Evolutionary conservation across 1,140 invertebrate species (phyloP).

Genomic region (Choristoneura fumiferana): DNA sequence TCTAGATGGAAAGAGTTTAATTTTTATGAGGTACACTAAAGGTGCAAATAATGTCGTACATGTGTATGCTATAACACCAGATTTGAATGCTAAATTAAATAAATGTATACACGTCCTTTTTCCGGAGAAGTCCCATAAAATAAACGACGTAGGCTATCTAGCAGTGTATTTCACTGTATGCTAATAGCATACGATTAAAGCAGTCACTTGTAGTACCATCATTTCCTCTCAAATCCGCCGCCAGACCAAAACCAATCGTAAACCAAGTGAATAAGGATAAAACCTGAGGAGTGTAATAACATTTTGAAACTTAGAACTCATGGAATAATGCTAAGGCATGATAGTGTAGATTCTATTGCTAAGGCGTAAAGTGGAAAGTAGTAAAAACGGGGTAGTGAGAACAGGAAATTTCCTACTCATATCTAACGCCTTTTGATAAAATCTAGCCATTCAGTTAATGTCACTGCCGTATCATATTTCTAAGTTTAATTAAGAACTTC

Average conservation of each 20-base stretch:
- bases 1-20: too few species aligned
- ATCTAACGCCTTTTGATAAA: slow-evolving; percentile 6
- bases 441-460: slow-evolving; percentile 10
- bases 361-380: not conserved
- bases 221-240: too few species aligned
- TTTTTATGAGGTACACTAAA: too few species aligned
- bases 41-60: too few species aligned
- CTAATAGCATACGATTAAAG: too few species aligned
- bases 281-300: not conserved
- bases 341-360: not conserved
- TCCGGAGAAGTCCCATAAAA: too few species aligned
- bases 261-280: not conserved
- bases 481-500: slow-evolving; percentile 13
- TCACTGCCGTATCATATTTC: not conserved
- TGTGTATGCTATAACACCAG: too few species aligned
- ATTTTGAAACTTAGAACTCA: not conserved
- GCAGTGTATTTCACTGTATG: too few species aligned
- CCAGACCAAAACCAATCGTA: not conserved
- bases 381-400: not conserved
- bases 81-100: too few species aligned
- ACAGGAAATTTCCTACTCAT: slow-evolving; percentile 5
- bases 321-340: not conserved
- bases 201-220: too few species aligned
- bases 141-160: too few species aligned
- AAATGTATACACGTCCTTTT: too few species aligned